Percentiles rank a stretch among this genome's conserved stretches.
Conservation (phyloP, 2,888 invertebrate genomes). For the Metalampra italica region DNA sequence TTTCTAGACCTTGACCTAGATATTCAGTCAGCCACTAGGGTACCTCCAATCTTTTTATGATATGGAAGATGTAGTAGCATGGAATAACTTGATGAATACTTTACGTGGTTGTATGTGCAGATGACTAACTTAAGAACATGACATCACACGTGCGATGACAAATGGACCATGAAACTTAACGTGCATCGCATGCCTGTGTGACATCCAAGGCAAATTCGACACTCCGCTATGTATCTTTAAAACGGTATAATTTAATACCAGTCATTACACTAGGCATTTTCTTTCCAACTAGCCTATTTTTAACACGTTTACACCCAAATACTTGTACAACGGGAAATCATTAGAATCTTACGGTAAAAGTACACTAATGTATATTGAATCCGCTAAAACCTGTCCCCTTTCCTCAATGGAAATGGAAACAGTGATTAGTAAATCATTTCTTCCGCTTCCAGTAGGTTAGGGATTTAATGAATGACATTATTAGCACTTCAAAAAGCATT, state of each 20-base stretch:
- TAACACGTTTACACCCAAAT: conserved; percentile 1
- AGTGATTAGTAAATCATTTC: conserved; percentile 2
- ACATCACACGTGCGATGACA: conserved; percentile 35
- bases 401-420: conserved; percentile 4
- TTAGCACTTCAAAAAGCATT: conserved; percentile 30
- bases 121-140: conserved; percentile 30
- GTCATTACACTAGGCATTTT: not conserved
- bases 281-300: not conserved
- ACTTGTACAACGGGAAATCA: not conserved
- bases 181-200: conserved; percentile 47
- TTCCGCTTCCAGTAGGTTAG: not conserved
- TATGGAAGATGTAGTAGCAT: too few species aligned
- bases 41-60: too few species aligned
- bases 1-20: too few species aligned
- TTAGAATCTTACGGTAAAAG: not conserved
- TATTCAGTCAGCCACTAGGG: too few species aligned
- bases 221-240: conserved; percentile 23
- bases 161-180: conserved; percentile 34
- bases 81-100: too few species aligned
- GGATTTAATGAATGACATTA: conserved; percentile 22
- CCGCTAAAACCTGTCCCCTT: conserved; percentile 3
- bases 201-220: conserved; percentile 38
- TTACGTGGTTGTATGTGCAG: not conserved
- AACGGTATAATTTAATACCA: not conserved
- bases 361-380: conserved; percentile 9